These are phyloP conservation scores for Cryptomyrus ogoouensis DNA, from an alignment of 2,113 vertebrate species.

Conservation along the genomic window DNA sequence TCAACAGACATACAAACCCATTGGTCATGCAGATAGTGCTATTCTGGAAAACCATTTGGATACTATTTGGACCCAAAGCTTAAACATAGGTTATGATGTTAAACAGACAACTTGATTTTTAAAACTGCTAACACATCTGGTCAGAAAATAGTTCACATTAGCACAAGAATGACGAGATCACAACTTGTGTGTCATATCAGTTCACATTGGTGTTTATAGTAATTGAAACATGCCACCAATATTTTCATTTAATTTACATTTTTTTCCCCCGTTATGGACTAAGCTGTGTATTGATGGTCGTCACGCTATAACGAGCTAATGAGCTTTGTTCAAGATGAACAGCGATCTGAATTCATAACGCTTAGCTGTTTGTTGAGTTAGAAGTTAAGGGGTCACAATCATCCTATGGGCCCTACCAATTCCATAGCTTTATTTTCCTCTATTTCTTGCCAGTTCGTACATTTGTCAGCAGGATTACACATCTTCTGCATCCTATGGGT, in stretches of 20 bases:
- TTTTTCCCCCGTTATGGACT: conserved; percentile 41
- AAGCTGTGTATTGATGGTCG: conserved; percentile 29
- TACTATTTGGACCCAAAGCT: conserved; percentile 79
- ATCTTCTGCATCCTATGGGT: conserved; percentile 39
- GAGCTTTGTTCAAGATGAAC: conserved; percentile 33
- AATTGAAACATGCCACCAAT: conserved; percentile 65
- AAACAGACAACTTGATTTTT: conserved; percentile 75
- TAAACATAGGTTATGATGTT: conserved; percentile 74
- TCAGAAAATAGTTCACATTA: conserved; percentile 84
- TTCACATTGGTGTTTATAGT: conserved; percentile 71
- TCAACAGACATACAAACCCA: conserved; percentile 75
- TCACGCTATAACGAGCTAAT: conserved; percentile 23
- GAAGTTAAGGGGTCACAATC: background rate
- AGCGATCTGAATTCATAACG: conserved; percentile 55
- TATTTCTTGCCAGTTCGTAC: background rate
- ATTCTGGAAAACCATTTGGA: conserved; percentile 71
- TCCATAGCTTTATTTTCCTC: background rate
- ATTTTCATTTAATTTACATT: conserved; percentile 47
- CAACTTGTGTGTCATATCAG: conserved; percentile 65
- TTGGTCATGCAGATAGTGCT: conserved; percentile 88
- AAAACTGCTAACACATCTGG: conserved; percentile 78
- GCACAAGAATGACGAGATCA: conserved; percentile 85
- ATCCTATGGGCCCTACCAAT: background rate
- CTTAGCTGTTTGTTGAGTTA: conserved; percentile 24
- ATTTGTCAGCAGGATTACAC: background rate